Evolutionary conservation across 35 echinoderm and acorn worm genomes (phyloP), one percentile per base, ranked within the genome.

Genomic region (Holothuria glaberrima): DNA sequence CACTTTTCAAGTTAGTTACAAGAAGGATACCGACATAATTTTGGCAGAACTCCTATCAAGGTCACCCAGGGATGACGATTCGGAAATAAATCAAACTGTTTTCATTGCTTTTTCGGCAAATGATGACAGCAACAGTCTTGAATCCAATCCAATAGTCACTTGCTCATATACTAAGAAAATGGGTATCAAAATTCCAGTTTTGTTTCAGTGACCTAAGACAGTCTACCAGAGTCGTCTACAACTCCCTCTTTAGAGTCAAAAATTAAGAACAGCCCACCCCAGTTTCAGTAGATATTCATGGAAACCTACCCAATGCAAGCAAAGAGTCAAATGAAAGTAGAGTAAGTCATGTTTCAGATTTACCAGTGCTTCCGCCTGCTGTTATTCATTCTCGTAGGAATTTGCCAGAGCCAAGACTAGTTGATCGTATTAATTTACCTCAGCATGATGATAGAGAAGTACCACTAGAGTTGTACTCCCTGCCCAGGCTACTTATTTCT

Each of bases 1-100:
- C 82, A 22, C 58, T 14, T 86, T 86, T 48, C 56, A 86, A 86
- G 61, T 86, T 86, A 57, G 82, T 20, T 86, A 86, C 82, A 86
- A 86, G 61, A 86, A 86, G 82, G 82, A 57, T 19, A 86, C 82
- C 14, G 82, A 86, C 24, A 25, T 88, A 86, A 54, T 62, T 24
- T 65, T 86, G 33, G 82, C 82, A 67, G 82, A n/a, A n/a, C n/a
- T n/a, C n/a, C n/a, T n/a, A n/a, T n/a, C n/a, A n/a, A n/a, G n/a
- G n/a, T n/a, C n/a, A 88, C 68, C 26, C 84, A 7, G 84, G 68
- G 68, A 87, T 88, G 86, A 88, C 20, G 10, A 62, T n/a, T 19
- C n/a, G n/a, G n/a, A n/a, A n/a, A n/a, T n/a, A n/a, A n/a, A n/a
- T n/a, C n/a, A n/a, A n/a, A n/a, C 77, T 59, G 48, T 79, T 25